phyloP scores from a whole-genome alignment of 1,140 invertebrate species.

The Hermetia illucens region DNA sequence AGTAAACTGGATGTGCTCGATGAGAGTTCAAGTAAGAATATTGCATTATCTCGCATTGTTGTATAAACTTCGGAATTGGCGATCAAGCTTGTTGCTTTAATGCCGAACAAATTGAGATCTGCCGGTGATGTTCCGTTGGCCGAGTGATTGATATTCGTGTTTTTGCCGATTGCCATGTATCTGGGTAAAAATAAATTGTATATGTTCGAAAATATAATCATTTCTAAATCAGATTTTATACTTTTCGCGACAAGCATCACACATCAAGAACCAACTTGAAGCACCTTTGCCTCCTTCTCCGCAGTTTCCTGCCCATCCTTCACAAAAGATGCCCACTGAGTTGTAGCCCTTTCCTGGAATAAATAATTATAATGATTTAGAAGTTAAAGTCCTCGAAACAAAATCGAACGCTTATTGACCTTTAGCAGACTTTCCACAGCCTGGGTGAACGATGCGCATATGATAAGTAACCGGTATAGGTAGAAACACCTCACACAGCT shows the following conservation, averaged over 20 bases:
- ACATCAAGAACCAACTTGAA: constrained; percentile 84
- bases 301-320: constrained; percentile 77
- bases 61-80: constrained; percentile 29
- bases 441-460: constrained; percentile 77
- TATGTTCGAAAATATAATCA: neutral
- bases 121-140: constrained; percentile 44
- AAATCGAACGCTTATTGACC: no score
- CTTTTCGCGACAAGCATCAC: constrained; percentile 75
- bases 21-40: constrained; percentile 77
- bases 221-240: constrained; percentile 30
- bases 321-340: constrained; percentile 67
- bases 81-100: constrained; percentile 22
- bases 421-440: constrained; percentile 71
- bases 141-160: constrained; percentile 12
- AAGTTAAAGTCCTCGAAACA: neutral
- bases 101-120: constrained; percentile 25
- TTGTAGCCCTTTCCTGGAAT: constrained; percentile 71
- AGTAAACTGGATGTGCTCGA: constrained; percentile 13
- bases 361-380: neutral
- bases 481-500: constrained; percentile 68
- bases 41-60: constrained; percentile 79
- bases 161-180: constrained; percentile 43
- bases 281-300: constrained; percentile 69
- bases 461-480: constrained; percentile 71
- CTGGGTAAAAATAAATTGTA: constrained; percentile 8